phyloP scores from a whole-genome alignment of 2,888 invertebrate species.

The Ennomos fuscantarius region DNA sequence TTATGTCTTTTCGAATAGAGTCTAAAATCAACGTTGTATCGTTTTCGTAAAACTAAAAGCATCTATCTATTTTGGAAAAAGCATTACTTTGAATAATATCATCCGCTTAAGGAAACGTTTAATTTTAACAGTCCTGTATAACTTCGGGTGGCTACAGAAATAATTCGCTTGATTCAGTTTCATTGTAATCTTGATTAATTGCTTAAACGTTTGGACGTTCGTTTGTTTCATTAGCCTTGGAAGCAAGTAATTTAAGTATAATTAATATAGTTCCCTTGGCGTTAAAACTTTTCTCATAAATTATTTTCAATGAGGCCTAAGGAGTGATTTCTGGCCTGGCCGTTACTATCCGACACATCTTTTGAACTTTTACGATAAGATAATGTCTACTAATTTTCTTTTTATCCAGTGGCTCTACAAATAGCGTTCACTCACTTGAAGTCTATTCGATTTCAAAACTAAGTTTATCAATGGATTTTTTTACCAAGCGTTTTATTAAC shows the following conservation, averaged over 20 bases:
- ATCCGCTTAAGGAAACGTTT: slow-evolving; percentile 26
- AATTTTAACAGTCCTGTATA: slow-evolving; percentile 21
- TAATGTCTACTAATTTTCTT: too few relatives aligned
- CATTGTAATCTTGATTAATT: slow-evolving; percentile 27
- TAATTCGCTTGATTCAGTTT: slow-evolving; percentile 22
- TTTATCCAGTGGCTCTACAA: background rate
- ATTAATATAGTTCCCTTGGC: slow-evolving; percentile 19
- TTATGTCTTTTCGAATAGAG: slow-evolving; percentile 9
- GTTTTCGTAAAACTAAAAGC: background rate
- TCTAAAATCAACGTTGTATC: slow-evolving; percentile 4
- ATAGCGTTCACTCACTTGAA: background rate
- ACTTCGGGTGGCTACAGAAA: slow-evolving; percentile 16
- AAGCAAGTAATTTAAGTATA: slow-evolving; percentile 18
- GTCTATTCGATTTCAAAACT: slow-evolving; percentile 14
- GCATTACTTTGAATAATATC: slow-evolving; percentile 28
- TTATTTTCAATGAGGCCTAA: slow-evolving; percentile 3
- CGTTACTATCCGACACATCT: too few relatives aligned
- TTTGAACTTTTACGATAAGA: too few relatives aligned
- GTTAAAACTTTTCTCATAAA: slow-evolving; percentile 29
- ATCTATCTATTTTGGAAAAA: slow-evolving; percentile 13
- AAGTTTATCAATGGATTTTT: slow-evolving; percentile 1
- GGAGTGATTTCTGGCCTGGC: too few relatives aligned
- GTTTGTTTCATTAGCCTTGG: slow-evolving; percentile 4
- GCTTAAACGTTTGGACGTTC: slow-evolving; percentile 11
- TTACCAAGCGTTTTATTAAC: slow-evolving; percentile 13